A percentile compares a stretch with the other conserved stretches of the same genome.
Evolutionary conservation across 1,140 invertebrate species (phyloP).

Genomic region (Conus ventricosus): DNA sequence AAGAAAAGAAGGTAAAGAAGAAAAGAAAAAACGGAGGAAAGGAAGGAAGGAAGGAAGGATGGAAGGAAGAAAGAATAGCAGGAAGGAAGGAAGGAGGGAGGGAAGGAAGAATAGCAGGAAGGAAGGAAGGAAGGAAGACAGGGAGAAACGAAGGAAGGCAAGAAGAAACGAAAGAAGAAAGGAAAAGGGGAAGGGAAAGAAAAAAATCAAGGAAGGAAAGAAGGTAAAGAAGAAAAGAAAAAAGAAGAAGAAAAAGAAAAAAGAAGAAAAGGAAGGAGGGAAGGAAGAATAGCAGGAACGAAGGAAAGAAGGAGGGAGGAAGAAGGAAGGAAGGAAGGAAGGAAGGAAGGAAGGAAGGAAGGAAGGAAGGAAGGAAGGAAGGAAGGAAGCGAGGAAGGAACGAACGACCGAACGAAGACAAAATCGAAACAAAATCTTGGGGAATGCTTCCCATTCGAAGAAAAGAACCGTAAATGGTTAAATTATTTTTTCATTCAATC

Average conservation of each 20-base stretch:
- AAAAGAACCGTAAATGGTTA: too few species aligned
- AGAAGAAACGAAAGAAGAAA: conserved; percentile 28
- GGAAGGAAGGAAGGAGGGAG: too few species aligned
- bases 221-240: conserved; percentile 13
- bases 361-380: conserved; percentile 21
- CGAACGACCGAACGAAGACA: conserved; percentile 5
- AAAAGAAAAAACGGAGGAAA: too few species aligned
- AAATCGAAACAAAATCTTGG: too few species aligned
- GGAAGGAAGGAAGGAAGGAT: too few species aligned
- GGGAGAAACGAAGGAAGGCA: not conserved
- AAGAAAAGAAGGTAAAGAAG: too few species aligned
- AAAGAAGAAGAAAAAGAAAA: too few species aligned
- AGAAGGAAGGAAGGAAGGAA: conserved; percentile 26
- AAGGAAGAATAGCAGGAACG: not conserved
- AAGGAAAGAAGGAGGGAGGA: conserved; percentile 36
- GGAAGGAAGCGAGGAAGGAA: conserved; percentile 18
- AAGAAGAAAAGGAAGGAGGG: not conserved
- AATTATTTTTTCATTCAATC: too few species aligned
- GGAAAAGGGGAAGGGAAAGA: conserved; percentile 24
- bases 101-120: too few species aligned
- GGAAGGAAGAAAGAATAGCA: too few species aligned
- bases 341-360: conserved; percentile 26
- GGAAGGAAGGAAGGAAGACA: too few species aligned
- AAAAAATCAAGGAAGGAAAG: conserved; percentile 1
- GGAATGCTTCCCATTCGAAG: too few species aligned